Evolutionary conservation across 1,140 invertebrate genomes (phyloP).

Genomic region (Cephus cinctus): DNA sequence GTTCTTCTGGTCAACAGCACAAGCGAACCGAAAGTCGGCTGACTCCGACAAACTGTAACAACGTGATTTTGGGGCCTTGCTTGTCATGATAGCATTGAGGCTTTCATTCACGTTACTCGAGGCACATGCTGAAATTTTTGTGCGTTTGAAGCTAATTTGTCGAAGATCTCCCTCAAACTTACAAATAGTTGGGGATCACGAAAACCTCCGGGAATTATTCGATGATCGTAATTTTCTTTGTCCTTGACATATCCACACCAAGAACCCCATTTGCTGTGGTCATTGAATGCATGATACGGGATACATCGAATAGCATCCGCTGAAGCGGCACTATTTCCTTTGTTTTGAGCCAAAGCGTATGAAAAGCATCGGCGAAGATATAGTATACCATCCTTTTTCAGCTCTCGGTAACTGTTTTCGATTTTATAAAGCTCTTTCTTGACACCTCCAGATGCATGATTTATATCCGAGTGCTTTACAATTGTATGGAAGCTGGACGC

Average conservation of each 20-base stretch:
- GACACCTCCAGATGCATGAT: not conserved
- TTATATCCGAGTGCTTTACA: conserved; percentile 2
- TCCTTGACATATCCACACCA: conserved; percentile 18
- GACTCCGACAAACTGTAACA: conserved; percentile 19
- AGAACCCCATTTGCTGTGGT: conserved; percentile 15
- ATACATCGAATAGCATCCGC: conserved; percentile 7
- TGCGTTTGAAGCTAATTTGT: conserved; percentile 15
- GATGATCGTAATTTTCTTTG: conserved; percentile 9
- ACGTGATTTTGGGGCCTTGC: conserved; percentile 20
- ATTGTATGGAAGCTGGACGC: conserved; percentile 1
- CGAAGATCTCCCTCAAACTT: conserved; percentile 12
- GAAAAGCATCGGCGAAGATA: too few species aligned
- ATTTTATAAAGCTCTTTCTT: conserved; percentile 5
- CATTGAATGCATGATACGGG: conserved; percentile 14
- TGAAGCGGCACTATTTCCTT: not conserved
- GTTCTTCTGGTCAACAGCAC: conserved; percentile 16
- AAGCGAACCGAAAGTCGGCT: conserved; percentile 22
- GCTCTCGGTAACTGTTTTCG: not conserved
- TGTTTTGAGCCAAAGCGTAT: too few species aligned
- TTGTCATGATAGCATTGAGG: conserved; percentile 18
- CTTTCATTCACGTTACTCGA: conserved; percentile 23
- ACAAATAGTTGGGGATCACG: conserved; percentile 8
- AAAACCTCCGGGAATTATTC: conserved; percentile 10
- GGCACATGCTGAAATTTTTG: conserved; percentile 13
- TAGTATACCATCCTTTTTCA: not conserved